Evolutionary conservation across 2,797 vertebrate species (phyloP), one percentile per base, ranked within the genome.

Genomic region (Cephalopachus bancanus): DNA sequence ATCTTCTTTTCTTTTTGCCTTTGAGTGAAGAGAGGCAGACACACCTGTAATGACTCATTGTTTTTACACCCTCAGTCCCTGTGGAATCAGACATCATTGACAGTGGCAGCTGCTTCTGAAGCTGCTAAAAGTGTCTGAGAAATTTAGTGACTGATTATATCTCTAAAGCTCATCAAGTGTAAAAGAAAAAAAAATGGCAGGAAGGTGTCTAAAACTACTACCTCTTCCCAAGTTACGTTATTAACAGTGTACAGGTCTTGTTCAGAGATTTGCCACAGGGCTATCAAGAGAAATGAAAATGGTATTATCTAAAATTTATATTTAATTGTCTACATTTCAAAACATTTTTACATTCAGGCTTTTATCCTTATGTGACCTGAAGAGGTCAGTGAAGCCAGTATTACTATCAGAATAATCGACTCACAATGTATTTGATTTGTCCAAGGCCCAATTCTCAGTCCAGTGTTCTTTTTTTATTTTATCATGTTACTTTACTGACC

Each of bases 1-100:
- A 44, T 89, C 59, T 37, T 51, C 16, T 51, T 91, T 95, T 74
- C 33, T n/a, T 83, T 79, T 57, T 83, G 28, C n/a, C 69, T 96
- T 67, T 95, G 94, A 86, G 83, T 91, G 69, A 91, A 83, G 80
- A 44, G 64, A 93, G n/a, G 17, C 90, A 92, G 75, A 8, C 0
- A 0, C 55, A 87, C 87, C 94, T 97, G 90, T 26, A 71, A 86
- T 96, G 92, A 97, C 49, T 96, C 92, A 95, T 30, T 93, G 93
- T 95, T 96, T 96, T 92, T 59, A 93, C 22, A 67, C 22, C 5
- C 75, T 59, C 44, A 19, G 19, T 92, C 69, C 49, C 92, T 8
- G 44, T 30, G 76, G 92, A 93, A 79, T 87, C 91, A 92, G 93
- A 72, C 49, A n/a, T 64, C 81, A 80, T 71, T 97, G 87, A 92